Base-by-base conservation (phyloP, 2,888 invertebrate species). In the Macrostomum cliftonense region DNA sequence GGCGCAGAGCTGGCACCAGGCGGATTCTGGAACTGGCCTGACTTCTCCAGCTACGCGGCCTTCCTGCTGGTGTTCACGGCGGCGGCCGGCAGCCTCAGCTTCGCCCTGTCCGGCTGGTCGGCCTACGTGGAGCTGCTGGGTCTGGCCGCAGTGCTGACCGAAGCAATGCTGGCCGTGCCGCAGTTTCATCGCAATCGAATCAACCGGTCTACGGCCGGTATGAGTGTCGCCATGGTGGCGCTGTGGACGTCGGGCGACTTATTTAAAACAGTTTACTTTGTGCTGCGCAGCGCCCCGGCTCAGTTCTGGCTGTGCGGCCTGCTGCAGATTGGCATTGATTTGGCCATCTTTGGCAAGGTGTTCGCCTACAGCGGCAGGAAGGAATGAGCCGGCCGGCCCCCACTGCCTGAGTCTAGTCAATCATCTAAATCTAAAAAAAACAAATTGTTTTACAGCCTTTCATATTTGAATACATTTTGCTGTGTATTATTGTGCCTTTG, bases 171-270 rank as follows among this genome's bases (percentile, higher is more conserved):
- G 38, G 97, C 86, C 21, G 79, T 82, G 19, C 89, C 89, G 36
- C 91, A 91, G 68, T 79, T 86, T 61, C 72, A 80, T 48, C 76
- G 79, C 57, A 86, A 87, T 67, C 78, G 75, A 59, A 74, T 76
- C 58, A 80, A 82, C 59, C 80, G 81, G 68, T 84, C 83, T 51
- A 85, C 85, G 16, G 77, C 78, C 60, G 86, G 86, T 64, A 80
- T 81, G 81, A 81, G 91, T 71, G 77, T 88, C 56, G 81, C 82
- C 60, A 97, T 99, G 97, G 95, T 97, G 53, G 74, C 83, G 49
- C 83, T 95, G 81, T 99, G 95, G 97, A 83, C 87, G 17, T 77
- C 82, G 61, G 95, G 97, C 58, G 97, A 97, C 74, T 73, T 89
- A 55, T 93, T 91, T 73, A 97, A 97, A 77, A 97, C 95, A 58